Evolutionary conservation across 2,797 vertebrate species (phyloP), one percentile per base, ranked within the genome.

Genomic region (Catostomus latipinnis): DNA sequence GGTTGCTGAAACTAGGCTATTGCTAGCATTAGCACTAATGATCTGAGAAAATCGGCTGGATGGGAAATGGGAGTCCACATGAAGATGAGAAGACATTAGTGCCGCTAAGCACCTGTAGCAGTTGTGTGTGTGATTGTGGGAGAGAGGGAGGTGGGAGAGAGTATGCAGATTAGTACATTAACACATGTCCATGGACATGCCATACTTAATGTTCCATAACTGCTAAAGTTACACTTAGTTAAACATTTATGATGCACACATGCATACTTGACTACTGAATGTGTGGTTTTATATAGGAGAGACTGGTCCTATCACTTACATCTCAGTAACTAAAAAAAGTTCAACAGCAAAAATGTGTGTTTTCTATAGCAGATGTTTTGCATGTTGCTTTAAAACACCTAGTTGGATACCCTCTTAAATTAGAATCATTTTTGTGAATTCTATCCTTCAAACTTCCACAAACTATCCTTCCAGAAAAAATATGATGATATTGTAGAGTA

Each of bases 131-230:
- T 86, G 79, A 58, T 61, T 54, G 70, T 70, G 49, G 53, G 60
- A 54, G 49, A 34, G 46, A 22, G 46, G 5, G 57, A 46, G 18
- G n/a, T n/a, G 34, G 34, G 34, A 34, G 22, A 34, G 34, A 34
- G 34, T 73, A 65, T 11, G 66, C 66, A 57, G 16, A 82, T 6
- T 71, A 67, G 58, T 48, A 58, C 79, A 81, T 84, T 81, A 87
- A 81, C 60, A 65, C 67, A 49, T 52, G 54, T 72, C 61, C 50
- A 63, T 62, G 13, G 43, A 77, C 78, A 75, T 77, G 68, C 75
- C 63, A 71, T 78, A 66, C 71, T 85, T 83, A 86, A 86, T 76
- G 69, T 85, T 84, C 81, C 78, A 82, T 86, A 81, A 88, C 82
- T 34, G 43, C 73, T 85, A 80, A 72, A 53, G 65, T 60, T 69